A percentile compares a stretch with the other conserved stretches of the same genome.
Evolutionary conservation across 1,140 invertebrate genomes (phyloP).

Genomic region (Orussus abietinus): DNA sequence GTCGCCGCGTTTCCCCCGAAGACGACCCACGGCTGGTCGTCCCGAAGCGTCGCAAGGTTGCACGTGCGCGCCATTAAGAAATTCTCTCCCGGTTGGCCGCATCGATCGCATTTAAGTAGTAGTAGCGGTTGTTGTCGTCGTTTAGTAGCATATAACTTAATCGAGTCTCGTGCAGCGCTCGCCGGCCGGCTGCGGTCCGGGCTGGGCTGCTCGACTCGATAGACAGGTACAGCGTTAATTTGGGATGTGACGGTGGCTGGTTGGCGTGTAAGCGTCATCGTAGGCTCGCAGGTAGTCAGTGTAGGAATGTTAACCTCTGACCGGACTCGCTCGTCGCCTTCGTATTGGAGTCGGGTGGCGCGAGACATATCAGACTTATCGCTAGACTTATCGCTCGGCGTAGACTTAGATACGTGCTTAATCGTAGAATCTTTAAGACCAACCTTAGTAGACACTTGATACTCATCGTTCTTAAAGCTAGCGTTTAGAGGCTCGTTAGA

Average conservation of each 20-base stretch:
- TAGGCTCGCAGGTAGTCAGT: constrained; percentile 53
- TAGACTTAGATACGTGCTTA: constrained; percentile 51
- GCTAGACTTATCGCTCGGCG: constrained; percentile 43
- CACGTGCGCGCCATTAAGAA: no score
- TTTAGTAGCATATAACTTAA: no score
- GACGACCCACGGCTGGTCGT: no score
- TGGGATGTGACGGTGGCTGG: constrained; percentile 51
- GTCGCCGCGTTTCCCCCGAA: no score
- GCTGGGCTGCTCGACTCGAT: no score
- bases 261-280: constrained; percentile 54
- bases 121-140: constrained; percentile 18
- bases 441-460: constrained; percentile 33
- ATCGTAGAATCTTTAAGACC: constrained; percentile 39
- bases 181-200: no score
- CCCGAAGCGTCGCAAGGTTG: no score
- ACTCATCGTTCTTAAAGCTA: constrained; percentile 46
- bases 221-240: constrained; percentile 52
- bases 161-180: no score
- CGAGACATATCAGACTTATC: constrained; percentile 43
- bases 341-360: constrained; percentile 12
- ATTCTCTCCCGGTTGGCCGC: no score
- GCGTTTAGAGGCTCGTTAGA: constrained; percentile 51
- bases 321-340: constrained; percentile 34
- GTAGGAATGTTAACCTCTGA: constrained; percentile 51
- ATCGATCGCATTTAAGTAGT: no score